Evolutionary conservation across 1,140 invertebrate species (phyloP), one percentile per base, ranked within the genome.

Genomic region (Papilio xuthus): DNA sequence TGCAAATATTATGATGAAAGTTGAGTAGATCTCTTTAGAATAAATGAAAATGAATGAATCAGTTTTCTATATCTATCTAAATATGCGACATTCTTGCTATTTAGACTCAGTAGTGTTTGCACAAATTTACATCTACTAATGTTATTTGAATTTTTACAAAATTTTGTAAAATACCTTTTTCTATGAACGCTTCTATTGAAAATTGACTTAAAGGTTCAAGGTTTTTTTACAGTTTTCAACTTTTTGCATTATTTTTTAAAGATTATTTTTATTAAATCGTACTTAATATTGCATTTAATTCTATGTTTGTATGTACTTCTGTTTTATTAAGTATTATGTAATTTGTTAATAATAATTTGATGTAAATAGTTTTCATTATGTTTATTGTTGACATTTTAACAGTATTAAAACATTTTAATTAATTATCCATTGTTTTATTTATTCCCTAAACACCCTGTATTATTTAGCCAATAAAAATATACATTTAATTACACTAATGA

Each of bases 381-480:
- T 89, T 83, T 90, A 89, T 91, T 93, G 90, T 92, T 93, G 90
- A 92, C n/a, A 91, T 89, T 90, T 92, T 93, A 92, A 91, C 90
- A 90, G 89, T 90, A 93, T 92, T 93, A 91, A 90, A 90, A 86
- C 85, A 18, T 82, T 81, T 82, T 84, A 84, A 87, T 85, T 85
- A 77, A 71, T 78, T 15, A 71, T 70, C 79, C 78, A 80, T 82
- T 85, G 80, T 41, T 70, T 78, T 42, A 63, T 53, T 79, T 72
- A 72, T 75, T 78, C 74, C 56, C 41, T 10, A 20, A 42, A 78
- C 63, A 50, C 23, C 37, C 2, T 23, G 20, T 74, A 63, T 41
- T 60, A 32, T 56, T 60, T 26, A 42, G 74, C 9, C 32, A 76
- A 76, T 76, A 76, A 60, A 70, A 53, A 77, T 53, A 67, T 56